Base-by-base conservation (phyloP, 2,113 vertebrate species). In the Guaruba guarouba region DNA sequence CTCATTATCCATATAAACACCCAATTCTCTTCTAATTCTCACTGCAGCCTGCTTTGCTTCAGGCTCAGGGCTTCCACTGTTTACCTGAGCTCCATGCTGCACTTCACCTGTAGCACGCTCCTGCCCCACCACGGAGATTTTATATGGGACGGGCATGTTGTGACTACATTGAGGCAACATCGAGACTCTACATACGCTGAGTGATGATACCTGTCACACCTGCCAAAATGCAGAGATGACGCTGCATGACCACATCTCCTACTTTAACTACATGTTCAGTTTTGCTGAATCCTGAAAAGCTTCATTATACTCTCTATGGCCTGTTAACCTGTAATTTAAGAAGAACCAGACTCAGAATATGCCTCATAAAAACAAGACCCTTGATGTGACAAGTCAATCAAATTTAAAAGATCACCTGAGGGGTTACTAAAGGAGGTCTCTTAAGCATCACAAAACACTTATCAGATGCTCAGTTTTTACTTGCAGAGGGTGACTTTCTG, bases 141-240 rank as follows among this genome's bases (percentile, higher is more conserved):
- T 25, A 28, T 22, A 33, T 10, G 24, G 54, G n/a, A 44, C 0
- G 3, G 48, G 59, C 18, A 16, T 20, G 27, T 46, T 74, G 44
- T 43, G 82, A 49, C 67, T 5, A 4, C 29, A 27, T 9, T 33
- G 74, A 86, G 84, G 43, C 82, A 85, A 75, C 48, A 35, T 41
- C 1, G 1, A 74, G 35, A 12, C 43, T 75, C 66, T 43, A 3
- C 1, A 1, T 8, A 52, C 0, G 9, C 11, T 33, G 7, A 64
- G 24, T 9, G 7, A 49, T 57, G 57, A 51, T 13, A 49, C 31
- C 39, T 31, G 2, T 39, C 39, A 31, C 33, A 39, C 11, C 48
- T 77, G 52, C 52, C 76, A 90, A 90, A 86, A 88, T 1, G 1
- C 33, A 82, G 39, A n/a, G 29, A 33, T 1, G 1, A 51, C 39